These are phyloP conservation scores for Drosophila santomea DNA, from an alignment of 1,140 invertebrate species.

Conservation along the genomic window DNA sequence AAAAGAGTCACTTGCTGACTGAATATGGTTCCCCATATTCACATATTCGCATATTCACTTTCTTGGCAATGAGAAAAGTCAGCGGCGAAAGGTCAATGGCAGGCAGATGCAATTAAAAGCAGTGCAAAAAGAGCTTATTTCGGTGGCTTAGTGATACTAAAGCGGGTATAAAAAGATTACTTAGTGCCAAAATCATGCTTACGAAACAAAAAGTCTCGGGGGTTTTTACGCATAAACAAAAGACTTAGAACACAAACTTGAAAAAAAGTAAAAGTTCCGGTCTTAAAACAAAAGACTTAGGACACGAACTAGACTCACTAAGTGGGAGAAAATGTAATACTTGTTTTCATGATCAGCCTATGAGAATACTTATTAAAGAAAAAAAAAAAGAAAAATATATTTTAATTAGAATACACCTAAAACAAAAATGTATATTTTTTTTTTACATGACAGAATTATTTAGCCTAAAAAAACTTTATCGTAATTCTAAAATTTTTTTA, in stretches of 20 bases:
- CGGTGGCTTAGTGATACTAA: constrained; percentile 8
- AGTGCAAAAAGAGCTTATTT: constrained; percentile 29
- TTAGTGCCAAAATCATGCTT: constrained; percentile 8
- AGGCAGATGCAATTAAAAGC: constrained; percentile 64
- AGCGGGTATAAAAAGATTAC: constrained; percentile 1
- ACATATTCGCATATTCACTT: constrained; percentile 51
- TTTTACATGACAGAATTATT: too few relatives aligned
- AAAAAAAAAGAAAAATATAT: too few relatives aligned
- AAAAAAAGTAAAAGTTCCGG: neutral
- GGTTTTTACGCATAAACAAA: constrained; percentile 25
- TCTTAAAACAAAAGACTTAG: neutral
- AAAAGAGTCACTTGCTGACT: neutral
- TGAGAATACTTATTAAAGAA: too few relatives aligned
- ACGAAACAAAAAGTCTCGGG: neutral
- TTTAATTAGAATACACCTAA: too few relatives aligned
- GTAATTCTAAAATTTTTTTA: too few relatives aligned
- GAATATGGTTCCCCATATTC: neutral
- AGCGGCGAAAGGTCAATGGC: constrained; percentile 75
- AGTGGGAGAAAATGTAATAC: neutral
- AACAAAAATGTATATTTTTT: too few relatives aligned
- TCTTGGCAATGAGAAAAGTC: constrained; percentile 46
- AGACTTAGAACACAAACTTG: constrained; percentile 64
- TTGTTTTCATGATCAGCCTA: neutral
- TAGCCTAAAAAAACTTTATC: too few relatives aligned
- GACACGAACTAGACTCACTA: neutral